Evolutionary conservation across 1,140 invertebrate genomes (phyloP), one percentile per base, ranked within the genome.

Genomic region (Heliothis subflexa): DNA sequence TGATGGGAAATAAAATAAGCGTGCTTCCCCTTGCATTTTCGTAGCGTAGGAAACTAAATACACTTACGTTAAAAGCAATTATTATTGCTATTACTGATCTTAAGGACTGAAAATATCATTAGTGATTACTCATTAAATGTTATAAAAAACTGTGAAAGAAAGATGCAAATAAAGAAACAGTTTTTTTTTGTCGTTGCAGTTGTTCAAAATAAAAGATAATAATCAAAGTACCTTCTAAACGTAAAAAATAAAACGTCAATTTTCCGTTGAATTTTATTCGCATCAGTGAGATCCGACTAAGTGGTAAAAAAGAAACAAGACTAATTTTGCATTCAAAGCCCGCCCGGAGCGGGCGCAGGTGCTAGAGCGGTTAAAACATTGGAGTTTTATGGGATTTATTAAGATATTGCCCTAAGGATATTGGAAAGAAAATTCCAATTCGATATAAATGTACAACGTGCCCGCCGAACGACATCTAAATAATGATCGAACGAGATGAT

Each of bases 241-340:
- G 78, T 57, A 80, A 81, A 79, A 84, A 83, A 86, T 84, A 87
- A 85, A 87, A 87, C 71, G 83, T 89, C 88, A 86, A 90, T 91
- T 90, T 90, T 91, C 83, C 79, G 83, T 89, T 88, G 82, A 89
- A 89, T 87, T 90, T 88, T 83, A 91, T 92, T 90, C 87, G 88
- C 85, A 90, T 90, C 84, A 84, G 81, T 79, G 83, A 82, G 83
- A 89, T 84, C 86, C 85, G 76, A 80, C 87, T 91, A 91, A 92
- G 89, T 92, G 90, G 89, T 93, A 93, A 91, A 94, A 94, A 92
- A 94, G 92, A 94, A 93, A 94, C 91, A 93, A 92, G 89, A 88
- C 88, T 92, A 92, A 93, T 93, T 93, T 92, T 88, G 88, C 88
- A 94, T 94, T 93, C 91, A 93, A 91, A 93, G 90, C 89, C 89